phyloP scores from a whole-genome alignment of 2,797 vertebrate species.

The Eulemur coronatus region DNA sequence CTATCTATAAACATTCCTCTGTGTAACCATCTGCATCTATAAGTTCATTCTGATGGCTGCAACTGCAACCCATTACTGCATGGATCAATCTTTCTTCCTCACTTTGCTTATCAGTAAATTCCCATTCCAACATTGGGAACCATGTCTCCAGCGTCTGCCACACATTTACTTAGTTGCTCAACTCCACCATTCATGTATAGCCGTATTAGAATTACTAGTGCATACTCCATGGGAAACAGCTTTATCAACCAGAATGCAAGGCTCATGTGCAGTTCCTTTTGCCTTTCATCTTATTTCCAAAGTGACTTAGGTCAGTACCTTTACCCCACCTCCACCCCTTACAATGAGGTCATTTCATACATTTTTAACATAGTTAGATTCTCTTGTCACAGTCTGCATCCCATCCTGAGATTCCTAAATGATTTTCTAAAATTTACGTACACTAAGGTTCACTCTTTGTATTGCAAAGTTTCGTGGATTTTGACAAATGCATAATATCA shows the following conservation, averaged over 20 bases:
- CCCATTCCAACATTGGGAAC: neutral
- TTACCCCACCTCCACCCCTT: too few relatives aligned
- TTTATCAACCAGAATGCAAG: neutral
- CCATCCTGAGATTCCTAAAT: neutral
- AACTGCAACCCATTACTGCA: neutral
- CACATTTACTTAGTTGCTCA: neutral
- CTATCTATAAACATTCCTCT: neutral
- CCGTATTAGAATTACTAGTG: neutral
- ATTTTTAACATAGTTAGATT: neutral
- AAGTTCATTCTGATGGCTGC: neutral
- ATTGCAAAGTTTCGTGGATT: neutral
- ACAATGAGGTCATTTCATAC: neutral
- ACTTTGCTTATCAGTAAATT: neutral
- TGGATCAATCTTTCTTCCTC: neutral
- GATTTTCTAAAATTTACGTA: neutral
- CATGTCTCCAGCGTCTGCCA: neutral
- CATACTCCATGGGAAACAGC: neutral
- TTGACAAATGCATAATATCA: neutral
- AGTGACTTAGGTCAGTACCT: neutral
- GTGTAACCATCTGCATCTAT: neutral
- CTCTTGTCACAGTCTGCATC: neutral
- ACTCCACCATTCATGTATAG: neutral
- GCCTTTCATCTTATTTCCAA: neutral
- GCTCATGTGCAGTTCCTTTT: neutral
- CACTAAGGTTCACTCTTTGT: neutral